phyloP scores from a whole-genome alignment of 2,888 invertebrate species.

The Erebia ligea region DNA sequence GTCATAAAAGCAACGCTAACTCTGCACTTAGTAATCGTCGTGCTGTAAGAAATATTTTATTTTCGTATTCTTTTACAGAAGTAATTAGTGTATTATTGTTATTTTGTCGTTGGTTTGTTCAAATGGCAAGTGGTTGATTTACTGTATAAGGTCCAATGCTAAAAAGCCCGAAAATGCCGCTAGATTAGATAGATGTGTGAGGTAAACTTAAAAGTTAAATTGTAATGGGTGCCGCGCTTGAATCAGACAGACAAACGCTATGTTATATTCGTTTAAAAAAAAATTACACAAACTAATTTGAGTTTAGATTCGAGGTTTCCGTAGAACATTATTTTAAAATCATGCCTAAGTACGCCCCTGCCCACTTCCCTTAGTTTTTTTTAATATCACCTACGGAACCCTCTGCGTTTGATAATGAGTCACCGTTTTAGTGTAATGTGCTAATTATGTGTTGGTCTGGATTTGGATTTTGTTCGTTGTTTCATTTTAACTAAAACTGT shows the following conservation, averaged over 20 bases:
- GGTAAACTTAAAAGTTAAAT: slow-evolving; percentile 38
- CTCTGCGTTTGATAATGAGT: slow-evolving; percentile 60
- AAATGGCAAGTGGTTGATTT: slow-evolving; percentile 61
- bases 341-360: slow-evolving; percentile 52
- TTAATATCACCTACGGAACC: slow-evolving; percentile 64
- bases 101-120: slow-evolving; percentile 70
- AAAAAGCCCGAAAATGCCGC: slow-evolving; percentile 53
- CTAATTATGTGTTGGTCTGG: slow-evolving; percentile 81
- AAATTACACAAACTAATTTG: slow-evolving; percentile 46
- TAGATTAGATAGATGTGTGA: slow-evolving; percentile 43
- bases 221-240: slow-evolving; percentile 59
- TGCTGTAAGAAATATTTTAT: slow-evolving; percentile 78
- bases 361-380: slow-evolving; percentile 37
- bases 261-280: slow-evolving; percentile 34
- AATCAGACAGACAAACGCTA: slow-evolving; percentile 40
- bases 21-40: slow-evolving; percentile 83
- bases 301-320: slow-evolving; percentile 65
- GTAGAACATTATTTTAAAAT: slow-evolving; percentile 54
- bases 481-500: slow-evolving; percentile 80
- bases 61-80: slow-evolving; percentile 78
- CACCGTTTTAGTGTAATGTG: slow-evolving; percentile 80
- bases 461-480: slow-evolving; percentile 82
- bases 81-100: slow-evolving; percentile 82
- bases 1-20: slow-evolving; percentile 58
- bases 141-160: slow-evolving; percentile 67